Percentiles rank a stretch among this genome's conserved stretches.
Conservation (phyloP, 2,888 invertebrate species). For the Heteromurus nitidus region DNA sequence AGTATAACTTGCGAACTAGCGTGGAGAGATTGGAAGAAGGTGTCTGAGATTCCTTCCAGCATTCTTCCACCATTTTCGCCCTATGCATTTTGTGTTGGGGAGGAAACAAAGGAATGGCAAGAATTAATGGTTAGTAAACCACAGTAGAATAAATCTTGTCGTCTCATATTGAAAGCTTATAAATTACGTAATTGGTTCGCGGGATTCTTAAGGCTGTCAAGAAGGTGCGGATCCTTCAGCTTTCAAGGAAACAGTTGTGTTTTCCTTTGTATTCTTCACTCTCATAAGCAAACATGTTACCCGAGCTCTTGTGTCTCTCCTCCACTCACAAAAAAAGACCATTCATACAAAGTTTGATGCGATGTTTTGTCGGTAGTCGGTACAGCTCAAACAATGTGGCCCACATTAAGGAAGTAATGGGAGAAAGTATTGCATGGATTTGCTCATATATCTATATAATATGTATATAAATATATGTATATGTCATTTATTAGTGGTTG, state of each 20-base stretch:
- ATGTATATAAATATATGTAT: too few relatives aligned
- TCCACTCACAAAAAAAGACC: not conserved
- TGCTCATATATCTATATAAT: too few relatives aligned
- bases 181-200: constrained; percentile 60
- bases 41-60: too few relatives aligned
- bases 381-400: too few relatives aligned
- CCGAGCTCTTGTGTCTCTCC: not conserved
- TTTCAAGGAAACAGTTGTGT: constrained; percentile 20
- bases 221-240: constrained; percentile 51
- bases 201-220: constrained; percentile 49
- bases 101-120: constrained; percentile 24
- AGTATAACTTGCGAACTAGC: too few relatives aligned
- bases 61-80: not conserved
- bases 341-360: not conserved
- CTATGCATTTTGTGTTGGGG: not conserved
- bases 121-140: constrained; percentile 48
- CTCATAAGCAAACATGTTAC: not conserved
- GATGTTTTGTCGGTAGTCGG: not conserved
- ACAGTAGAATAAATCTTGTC: constrained; percentile 56
- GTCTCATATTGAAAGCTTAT: constrained; percentile 61
- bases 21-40: not conserved
- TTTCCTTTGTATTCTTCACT: constrained; percentile 9
- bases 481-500: too few relatives aligned
- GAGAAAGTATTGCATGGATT: too few relatives aligned
- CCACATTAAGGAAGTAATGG: too few relatives aligned